Evolutionary conservation across 2,888 invertebrate genomes (phyloP).

Genomic region (Catocala fraxini): DNA sequence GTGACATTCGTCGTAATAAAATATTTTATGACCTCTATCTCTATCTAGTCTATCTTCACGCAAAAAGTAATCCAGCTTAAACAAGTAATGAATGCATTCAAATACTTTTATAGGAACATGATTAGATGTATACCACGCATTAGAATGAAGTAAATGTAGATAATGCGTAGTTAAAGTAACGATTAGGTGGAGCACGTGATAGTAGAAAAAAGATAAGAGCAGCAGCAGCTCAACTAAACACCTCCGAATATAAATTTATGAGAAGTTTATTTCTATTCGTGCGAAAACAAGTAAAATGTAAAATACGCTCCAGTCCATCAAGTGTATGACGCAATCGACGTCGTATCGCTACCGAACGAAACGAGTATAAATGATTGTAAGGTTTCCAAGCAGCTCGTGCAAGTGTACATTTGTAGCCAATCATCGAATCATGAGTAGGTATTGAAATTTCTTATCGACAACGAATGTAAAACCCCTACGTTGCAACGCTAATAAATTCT

Average conservation of each 20-base stretch:
- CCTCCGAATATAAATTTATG: slow-evolving; percentile 29
- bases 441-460: slow-evolving; percentile 21
- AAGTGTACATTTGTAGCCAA: slow-evolving; percentile 9
- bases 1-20: slow-evolving; percentile 10
- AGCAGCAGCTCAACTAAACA: slow-evolving; percentile 6
- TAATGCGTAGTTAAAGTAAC: not conserved
- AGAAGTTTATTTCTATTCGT: slow-evolving; percentile 21
- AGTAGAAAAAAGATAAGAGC: slow-evolving; percentile 20
- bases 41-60: not conserved
- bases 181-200: slow-evolving; percentile 10
- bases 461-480: slow-evolving; percentile 18
- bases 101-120: too few relatives aligned
- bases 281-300: slow-evolving; percentile 29
- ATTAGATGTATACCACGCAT: too few relatives aligned
- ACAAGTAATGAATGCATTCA: not conserved
- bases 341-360: slow-evolving; percentile 20
- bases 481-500: slow-evolving; percentile 12
- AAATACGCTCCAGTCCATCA: slow-evolving; percentile 22
- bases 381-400: slow-evolving; percentile 35
- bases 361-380: slow-evolving; percentile 20
- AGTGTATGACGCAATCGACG: slow-evolving; percentile 38
- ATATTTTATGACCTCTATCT: slow-evolving; percentile 5
- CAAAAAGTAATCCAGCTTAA: slow-evolving; percentile 10
- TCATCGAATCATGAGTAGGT: not conserved
- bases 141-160: not conserved